Base-by-base conservation (phyloP, 2,797 vertebrate genomes). In the Fringilla coelebs region DNA sequence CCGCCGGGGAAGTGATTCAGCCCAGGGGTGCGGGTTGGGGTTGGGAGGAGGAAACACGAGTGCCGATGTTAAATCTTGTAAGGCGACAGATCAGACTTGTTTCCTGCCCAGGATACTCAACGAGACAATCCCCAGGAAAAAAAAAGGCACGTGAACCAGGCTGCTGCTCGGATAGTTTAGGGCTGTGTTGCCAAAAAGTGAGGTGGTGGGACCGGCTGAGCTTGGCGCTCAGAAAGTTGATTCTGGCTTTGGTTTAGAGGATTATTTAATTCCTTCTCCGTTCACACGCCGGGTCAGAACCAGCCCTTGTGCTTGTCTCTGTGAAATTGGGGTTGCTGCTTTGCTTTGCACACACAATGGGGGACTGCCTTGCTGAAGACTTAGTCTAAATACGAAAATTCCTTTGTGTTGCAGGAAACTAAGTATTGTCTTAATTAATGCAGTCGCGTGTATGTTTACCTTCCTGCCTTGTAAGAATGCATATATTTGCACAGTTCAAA, bases 361-460 rank as follows among this genome's bases (percentile, higher is more conserved):
- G 78, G 62, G 48, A 62, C 3, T 32, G 20, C 51, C 36, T 49
- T 7, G 1, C 75, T 83, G 76, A 68, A 88, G 63, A 41, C 52
- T 63, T 72, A 62, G 61, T 57, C 80, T 85, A 91, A 95, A 86
- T 71, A 81, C 3, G 57, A 93, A 79, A 87, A 91, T 90, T 92
- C 80, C 74, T 93, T 72, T 80, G 49, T 63, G 52, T 43, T 65
- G 52, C 80, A 80, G 91, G 90, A 94, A 94, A 80, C 68, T 29
- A 45, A 76, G 49, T 80, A 87, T 93, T 94, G 91, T 94, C 74
- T 72, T 90, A 86, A 95, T 91, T 95, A 91, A 68, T 24, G 34
- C 38, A 26, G 52, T 55, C 5, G 1, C 85, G 36, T 84, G 31
- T 79, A 40, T 73, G 55, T 88, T 94, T 87, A 76, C 45, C 46